These are phyloP conservation scores for Cryptoblepharus egeriae DNA, from an alignment of 2,797 vertebrate genomes.

Conservation along the genomic window DNA sequence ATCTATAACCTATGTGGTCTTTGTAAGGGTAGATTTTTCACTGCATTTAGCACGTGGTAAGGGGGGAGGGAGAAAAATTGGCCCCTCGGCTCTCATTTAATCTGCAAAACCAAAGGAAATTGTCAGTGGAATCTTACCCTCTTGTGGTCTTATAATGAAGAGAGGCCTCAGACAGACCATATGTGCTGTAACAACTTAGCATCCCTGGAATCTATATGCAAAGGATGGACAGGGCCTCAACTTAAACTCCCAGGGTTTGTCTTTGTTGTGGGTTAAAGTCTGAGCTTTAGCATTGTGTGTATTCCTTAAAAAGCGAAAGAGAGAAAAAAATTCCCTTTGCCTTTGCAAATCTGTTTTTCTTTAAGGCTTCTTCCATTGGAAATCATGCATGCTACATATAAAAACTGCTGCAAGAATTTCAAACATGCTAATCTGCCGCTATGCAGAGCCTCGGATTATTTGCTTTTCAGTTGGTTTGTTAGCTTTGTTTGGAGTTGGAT, in stretches of 20 bases:
- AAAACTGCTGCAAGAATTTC: conserved; percentile 65
- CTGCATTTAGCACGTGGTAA: conserved; percentile 38
- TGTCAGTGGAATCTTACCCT: conserved; percentile 56
- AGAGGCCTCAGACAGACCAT: conserved; percentile 28
- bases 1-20: conserved; percentile 31
- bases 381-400: conserved; percentile 65
- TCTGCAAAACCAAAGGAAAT: conserved; percentile 59
- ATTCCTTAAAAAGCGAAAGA: conserved; percentile 34
- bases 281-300: conserved; percentile 31
- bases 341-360: conserved; percentile 71
- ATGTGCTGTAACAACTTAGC: conserved; percentile 46
- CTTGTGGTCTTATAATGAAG: conserved; percentile 40
- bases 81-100: conserved; percentile 49
- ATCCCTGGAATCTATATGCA: conserved; percentile 19
- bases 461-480: conserved; percentile 58
- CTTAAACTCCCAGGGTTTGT: conserved; percentile 38
- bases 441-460: conserved; percentile 69
- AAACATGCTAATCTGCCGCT: conserved; percentile 66
- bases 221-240: conserved; percentile 7
- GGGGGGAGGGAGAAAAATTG: conserved; percentile 54
- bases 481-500: conserved; percentile 62
- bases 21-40: conserved; percentile 33
- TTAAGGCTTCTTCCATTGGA: conserved; percentile 65
- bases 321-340: conserved; percentile 31
- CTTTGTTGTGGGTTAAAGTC: conserved; percentile 61